Evolutionary conservation across 2,113 vertebrate species (phyloP).

Genomic region (Vanacampus margaritifer): DNA sequence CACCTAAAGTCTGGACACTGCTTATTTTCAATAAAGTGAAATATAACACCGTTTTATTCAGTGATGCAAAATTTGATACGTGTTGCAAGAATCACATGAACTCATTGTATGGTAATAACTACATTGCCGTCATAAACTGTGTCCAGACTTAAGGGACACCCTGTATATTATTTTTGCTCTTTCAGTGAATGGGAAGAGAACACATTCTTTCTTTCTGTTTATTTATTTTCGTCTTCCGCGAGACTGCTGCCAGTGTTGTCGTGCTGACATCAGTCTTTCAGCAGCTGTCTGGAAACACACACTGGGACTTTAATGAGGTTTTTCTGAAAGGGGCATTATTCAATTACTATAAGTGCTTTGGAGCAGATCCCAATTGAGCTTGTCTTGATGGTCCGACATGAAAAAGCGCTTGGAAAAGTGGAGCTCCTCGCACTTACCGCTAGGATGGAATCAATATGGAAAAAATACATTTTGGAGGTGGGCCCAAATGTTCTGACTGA

Average conservation of each 20-base stretch:
- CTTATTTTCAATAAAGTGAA: too few relatives aligned
- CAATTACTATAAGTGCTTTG: slow-evolving; percentile 73
- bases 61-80: too few relatives aligned
- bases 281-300: slow-evolving; percentile 47
- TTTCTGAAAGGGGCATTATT: slow-evolving; percentile 59
- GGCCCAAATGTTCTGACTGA: slow-evolving; percentile 15
- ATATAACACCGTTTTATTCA: too few relatives aligned
- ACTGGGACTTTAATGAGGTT: slow-evolving; percentile 67
- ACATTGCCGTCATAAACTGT: too few relatives aligned
- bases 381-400: slow-evolving; percentile 35
- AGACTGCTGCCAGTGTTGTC: slow-evolving; percentile 9
- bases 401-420: slow-evolving; percentile 14
- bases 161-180: too few relatives aligned
- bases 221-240: not conserved
- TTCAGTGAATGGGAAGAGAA: too few relatives aligned
- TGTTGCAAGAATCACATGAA: too few relatives aligned
- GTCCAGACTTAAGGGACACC: too few relatives aligned
- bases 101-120: too few relatives aligned
- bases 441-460: slow-evolving; percentile 10
- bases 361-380: slow-evolving; percentile 39
- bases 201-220: not conserved
- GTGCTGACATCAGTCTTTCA: slow-evolving; percentile 40
- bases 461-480: slow-evolving; percentile 39
- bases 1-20: too few relatives aligned
- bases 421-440: slow-evolving; percentile 14